Conservation (phyloP, 2,113 vertebrate genomes). For the Candoia aspera region DNA sequence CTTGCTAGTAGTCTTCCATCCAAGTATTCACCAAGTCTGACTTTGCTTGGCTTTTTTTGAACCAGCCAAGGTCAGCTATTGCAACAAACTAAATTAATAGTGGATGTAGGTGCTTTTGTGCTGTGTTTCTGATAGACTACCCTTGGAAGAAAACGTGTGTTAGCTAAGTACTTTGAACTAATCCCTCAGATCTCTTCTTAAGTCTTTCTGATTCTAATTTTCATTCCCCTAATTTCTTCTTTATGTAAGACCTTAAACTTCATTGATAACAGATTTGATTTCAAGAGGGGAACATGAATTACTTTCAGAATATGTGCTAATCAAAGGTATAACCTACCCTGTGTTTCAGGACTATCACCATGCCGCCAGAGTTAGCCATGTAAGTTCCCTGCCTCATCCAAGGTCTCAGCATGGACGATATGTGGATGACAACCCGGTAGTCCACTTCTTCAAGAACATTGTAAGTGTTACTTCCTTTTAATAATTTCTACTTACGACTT, state of each 20-base stretch:
- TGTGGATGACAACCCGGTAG: conserved; percentile 89
- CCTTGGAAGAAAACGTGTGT: not conserved
- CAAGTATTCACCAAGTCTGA: no score
- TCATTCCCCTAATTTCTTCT: not conserved
- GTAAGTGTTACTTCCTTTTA: conserved; percentile 74
- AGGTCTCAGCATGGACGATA: conserved; percentile 87
- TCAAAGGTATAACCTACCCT: conserved; percentile 3
- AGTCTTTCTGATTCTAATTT: not conserved
- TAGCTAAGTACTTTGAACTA: not conserved
- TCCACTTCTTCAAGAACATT: conserved; percentile 97
- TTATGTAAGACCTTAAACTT: not conserved
- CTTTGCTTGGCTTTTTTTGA: no score
- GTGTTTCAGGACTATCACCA: conserved; percentile 77
- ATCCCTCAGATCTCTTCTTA: not conserved
- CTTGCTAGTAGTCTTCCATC: no score
- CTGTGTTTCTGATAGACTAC: not conserved
- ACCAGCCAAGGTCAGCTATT: no score
- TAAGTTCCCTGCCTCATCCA: conserved; percentile 81
- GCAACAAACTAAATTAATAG: no score
- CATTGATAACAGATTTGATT: not conserved
- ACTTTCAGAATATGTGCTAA: accelerated
- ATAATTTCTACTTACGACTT: not conserved
- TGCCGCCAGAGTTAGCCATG: conserved; percentile 72
- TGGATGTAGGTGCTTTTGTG: no score
- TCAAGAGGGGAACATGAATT: accelerated